phyloP scores from a whole-genome alignment of 2,888 invertebrate genomes.

The Rotaria macrura region DNA sequence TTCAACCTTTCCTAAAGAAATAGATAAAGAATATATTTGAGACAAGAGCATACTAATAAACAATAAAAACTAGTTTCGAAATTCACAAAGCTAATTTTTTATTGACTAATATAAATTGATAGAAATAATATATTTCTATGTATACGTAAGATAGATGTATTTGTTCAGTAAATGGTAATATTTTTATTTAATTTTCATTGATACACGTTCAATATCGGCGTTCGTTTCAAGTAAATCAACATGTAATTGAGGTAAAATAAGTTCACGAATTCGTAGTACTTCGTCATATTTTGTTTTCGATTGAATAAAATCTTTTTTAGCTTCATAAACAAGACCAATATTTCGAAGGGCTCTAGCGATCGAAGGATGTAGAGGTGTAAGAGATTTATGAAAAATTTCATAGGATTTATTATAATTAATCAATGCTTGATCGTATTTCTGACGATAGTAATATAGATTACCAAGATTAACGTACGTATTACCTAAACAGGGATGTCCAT shows the following conservation, averaged over 20 bases:
- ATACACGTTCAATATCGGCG: background rate
- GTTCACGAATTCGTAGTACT: background rate
- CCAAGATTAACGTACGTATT: background rate
- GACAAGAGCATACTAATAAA: no score
- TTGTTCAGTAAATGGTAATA: no score
- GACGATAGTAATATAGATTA: background rate
- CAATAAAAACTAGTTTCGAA: no score
- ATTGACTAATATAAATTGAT: no score
- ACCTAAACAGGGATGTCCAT: background rate
- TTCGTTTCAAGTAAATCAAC: background rate
- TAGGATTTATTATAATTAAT: background rate
- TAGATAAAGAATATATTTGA: no score
- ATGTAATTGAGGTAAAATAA: background rate
- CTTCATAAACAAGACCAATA: background rate
- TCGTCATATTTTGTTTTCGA: background rate
- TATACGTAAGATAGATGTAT: no score
- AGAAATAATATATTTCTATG: no score
- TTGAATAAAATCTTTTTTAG: background rate
- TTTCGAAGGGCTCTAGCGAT: background rate
- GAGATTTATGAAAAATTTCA: background rate
- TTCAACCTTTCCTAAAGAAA: no score
- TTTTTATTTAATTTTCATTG: background rate
- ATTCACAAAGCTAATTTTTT: no score
- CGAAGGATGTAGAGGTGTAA: background rate
- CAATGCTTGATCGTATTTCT: background rate